Percentiles rank a stretch among this genome's conserved stretches.
Evolutionary conservation across 2,888 invertebrate species (phyloP).

Genomic region (Prosopocoilus inquinatus): DNA sequence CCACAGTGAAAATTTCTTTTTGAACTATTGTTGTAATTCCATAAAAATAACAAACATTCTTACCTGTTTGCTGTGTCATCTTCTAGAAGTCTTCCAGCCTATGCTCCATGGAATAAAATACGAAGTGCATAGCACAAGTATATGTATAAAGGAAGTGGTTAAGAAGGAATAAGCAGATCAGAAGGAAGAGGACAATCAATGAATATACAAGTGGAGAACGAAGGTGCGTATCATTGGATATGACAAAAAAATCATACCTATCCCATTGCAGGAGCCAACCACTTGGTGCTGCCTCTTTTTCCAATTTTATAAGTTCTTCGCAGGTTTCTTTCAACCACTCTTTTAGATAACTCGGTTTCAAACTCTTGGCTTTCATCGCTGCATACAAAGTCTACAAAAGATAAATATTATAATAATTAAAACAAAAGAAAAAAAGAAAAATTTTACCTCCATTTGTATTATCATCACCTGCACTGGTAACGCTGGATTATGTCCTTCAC

Average conservation of each 20-base stretch:
- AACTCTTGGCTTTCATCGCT: conserved; percentile 61
- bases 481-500: conserved; percentile 55
- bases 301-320: conserved; percentile 60
- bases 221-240: background rate
- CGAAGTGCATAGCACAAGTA: background rate
- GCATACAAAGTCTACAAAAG: conserved; percentile 59
- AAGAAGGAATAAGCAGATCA: background rate
- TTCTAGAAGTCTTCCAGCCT: background rate
- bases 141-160: background rate
- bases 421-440: background rate
- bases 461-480: conserved; percentile 61
- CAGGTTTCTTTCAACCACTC: conserved; percentile 61
- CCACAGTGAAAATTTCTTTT: too few relatives aligned
- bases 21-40: too few relatives aligned
- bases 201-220: background rate
- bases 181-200: too few relatives aligned
- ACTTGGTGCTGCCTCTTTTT: conserved; percentile 63
- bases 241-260: conserved; percentile 59
- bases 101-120: background rate
- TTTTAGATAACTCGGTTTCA: conserved; percentile 59
- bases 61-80: background rate
- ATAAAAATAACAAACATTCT: background rate
- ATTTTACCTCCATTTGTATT: conserved; percentile 59
- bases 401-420: background rate
- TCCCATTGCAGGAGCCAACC: conserved; percentile 73